Evolutionary conservation across 2,113 vertebrate species (phyloP).

Genomic region (Aviceda subcristata): DNA sequence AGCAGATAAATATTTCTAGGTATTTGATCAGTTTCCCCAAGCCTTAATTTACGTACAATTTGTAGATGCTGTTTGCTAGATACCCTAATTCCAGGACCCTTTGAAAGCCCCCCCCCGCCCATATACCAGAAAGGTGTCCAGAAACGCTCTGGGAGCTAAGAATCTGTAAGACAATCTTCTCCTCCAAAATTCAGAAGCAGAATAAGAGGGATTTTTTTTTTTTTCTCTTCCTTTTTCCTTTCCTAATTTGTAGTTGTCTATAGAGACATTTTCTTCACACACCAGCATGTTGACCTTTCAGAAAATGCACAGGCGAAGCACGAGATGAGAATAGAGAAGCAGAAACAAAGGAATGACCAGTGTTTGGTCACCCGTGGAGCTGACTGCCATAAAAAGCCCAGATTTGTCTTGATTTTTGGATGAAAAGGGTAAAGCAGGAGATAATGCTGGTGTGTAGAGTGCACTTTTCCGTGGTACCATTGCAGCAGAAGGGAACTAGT

Average conservation of each 20-base stretch:
- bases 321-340: background rate
- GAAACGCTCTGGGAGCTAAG: background rate
- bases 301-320: background rate
- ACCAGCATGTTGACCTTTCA: background rate
- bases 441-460: background rate
- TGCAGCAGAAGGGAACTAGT: background rate
- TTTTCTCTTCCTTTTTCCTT: background rate
- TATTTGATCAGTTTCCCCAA: background rate
- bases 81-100: background rate
- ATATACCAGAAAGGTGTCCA: background rate
- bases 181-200: background rate
- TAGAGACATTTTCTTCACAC: background rate
- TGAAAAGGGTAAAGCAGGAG: background rate
- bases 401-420: background rate
- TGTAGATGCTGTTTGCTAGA: background rate
- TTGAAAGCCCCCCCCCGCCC: background rate
- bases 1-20: background rate
- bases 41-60: background rate
- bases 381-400: background rate
- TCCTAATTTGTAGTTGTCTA: background rate
- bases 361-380: background rate
- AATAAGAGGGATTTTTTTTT: background rate
- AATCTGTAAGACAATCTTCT: background rate
- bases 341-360: background rate
- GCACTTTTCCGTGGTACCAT: background rate